phyloP scores from a whole-genome alignment of 2,113 vertebrate genomes.

The Nothocercus nigrocapillus region DNA sequence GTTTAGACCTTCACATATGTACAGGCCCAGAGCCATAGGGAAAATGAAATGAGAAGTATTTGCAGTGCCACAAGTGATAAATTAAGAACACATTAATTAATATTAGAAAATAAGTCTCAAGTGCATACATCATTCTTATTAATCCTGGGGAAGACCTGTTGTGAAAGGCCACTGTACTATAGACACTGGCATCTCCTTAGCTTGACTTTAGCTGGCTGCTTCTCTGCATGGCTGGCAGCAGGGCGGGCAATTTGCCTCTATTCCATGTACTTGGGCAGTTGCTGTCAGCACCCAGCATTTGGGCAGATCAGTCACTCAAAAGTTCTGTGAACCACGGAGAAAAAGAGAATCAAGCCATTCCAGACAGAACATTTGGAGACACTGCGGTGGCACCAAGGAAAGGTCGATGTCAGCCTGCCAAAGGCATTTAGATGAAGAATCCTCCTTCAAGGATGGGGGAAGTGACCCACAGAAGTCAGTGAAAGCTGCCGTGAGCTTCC shows the following conservation, averaged over 20 bases:
- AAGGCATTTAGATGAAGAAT: neutral
- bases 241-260: neutral
- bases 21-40: neutral
- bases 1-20: neutral
- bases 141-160: neutral
- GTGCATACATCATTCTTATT: neutral
- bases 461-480: neutral
- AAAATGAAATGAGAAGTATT: no score
- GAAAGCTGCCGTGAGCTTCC: neutral
- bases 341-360: neutral
- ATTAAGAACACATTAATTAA: neutral
- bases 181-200: neutral
- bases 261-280: accelerated
- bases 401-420: neutral
- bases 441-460: neutral
- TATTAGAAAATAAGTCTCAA: neutral
- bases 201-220: neutral
- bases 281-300: neutral
- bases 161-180: neutral
- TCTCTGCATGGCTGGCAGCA: neutral
- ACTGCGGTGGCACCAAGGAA: neutral
- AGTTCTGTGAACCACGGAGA: neutral
- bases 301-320: neutral
- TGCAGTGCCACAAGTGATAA: neutral
- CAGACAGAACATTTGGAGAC: neutral